These are phyloP conservation scores for Oceanodroma tethys DNA, from an alignment of 2,113 vertebrate species.

Conservation along the genomic window DNA sequence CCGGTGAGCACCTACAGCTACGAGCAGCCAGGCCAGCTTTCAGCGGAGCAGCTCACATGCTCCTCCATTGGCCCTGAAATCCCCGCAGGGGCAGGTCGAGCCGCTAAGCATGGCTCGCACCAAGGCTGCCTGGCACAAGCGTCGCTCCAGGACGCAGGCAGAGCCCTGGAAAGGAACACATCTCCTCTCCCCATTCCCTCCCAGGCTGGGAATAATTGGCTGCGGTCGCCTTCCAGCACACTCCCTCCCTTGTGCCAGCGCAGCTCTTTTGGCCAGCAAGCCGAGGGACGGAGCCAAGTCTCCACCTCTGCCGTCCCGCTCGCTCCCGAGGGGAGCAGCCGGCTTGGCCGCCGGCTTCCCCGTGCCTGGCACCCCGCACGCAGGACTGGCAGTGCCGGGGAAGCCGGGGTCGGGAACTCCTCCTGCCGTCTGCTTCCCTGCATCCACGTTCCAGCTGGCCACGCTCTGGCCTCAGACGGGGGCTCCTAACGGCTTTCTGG, in stretches of 20 bases:
- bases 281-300: not conserved
- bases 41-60: not conserved
- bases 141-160: not conserved
- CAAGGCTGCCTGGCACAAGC: not conserved
- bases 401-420: not conserved
- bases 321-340: not conserved
- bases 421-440: not conserved
- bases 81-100: not conserved
- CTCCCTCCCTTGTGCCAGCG: not conserved
- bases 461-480: not conserved
- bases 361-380: not conserved
- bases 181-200: not conserved
- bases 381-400: not conserved
- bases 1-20: not conserved
- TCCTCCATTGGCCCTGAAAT: not conserved
- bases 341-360: not conserved
- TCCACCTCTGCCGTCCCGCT: not conserved
- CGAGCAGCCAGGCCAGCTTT: not conserved
- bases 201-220: not conserved
- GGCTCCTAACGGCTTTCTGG: not conserved
- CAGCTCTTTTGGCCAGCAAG: conserved; percentile 14
- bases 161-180: not conserved
- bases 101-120: fast-evolving
- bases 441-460: not conserved
- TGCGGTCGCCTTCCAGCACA: not conserved